phyloP scores from a whole-genome alignment of 2,888 invertebrate species.

The Philereme vetulata region DNA sequence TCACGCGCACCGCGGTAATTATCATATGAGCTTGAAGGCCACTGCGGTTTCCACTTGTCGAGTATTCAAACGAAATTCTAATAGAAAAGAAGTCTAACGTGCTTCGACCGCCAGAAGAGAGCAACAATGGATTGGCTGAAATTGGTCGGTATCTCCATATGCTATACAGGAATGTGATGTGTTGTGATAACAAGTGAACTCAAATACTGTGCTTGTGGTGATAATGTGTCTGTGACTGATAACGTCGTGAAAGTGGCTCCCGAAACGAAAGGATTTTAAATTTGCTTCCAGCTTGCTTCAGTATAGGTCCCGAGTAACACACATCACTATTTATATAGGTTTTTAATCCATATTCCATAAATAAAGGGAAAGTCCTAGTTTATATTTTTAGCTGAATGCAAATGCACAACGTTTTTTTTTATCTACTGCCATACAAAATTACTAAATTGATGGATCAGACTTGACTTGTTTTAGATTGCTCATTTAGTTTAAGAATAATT shows the following conservation, averaged over 20 bases:
- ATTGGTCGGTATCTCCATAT: constrained; percentile 76
- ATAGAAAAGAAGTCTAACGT: constrained; percentile 40
- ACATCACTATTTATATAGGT: background rate
- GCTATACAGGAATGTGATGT: constrained; percentile 42
- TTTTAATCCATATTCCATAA: too few species aligned
- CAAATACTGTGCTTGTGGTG: constrained; percentile 44
- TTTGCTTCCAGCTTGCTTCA: constrained; percentile 5
- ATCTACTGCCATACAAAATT: too few species aligned
- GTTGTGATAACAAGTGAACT: constrained; percentile 44
- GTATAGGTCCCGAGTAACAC: constrained; percentile 18
- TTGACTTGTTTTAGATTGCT: too few species aligned
- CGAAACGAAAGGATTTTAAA: constrained; percentile 18
- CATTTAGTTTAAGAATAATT: too few species aligned
- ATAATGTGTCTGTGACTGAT: constrained; percentile 32
- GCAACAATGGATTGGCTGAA: constrained; percentile 80
- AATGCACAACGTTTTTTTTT: too few species aligned
- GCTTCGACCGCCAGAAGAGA: constrained; percentile 43
- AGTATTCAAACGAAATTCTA: constrained; percentile 45
- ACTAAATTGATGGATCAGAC: too few species aligned
- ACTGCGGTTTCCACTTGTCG: constrained; percentile 62
- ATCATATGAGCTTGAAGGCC: constrained; percentile 77
- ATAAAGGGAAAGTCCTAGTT: too few species aligned
- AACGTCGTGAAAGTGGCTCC: constrained; percentile 16
- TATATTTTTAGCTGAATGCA: too few species aligned
- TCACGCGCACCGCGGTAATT: constrained; percentile 68